A percentile compares a stretch with the other conserved stretches of the same genome.
phyloP scores from a whole-genome alignment of 2,888 invertebrate species.

The Gasteruption jaculator region DNA sequence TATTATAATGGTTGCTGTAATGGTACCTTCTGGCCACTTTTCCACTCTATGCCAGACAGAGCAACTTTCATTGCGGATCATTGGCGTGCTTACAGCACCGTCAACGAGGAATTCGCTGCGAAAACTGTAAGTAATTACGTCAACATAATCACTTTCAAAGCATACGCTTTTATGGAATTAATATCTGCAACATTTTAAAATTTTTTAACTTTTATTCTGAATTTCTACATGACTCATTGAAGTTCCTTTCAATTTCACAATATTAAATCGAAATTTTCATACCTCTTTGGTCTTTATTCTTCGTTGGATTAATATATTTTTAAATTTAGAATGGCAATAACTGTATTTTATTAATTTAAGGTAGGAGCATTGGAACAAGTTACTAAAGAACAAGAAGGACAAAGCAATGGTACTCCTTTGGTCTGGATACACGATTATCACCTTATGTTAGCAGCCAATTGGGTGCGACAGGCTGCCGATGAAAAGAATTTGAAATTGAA shows the following conservation, averaged over 20 bases:
- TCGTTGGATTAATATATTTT: no score
- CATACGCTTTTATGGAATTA: neutral
- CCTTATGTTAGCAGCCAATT: conserved; percentile 86
- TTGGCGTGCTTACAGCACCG: conserved; percentile 76
- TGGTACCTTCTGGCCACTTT: conserved; percentile 87
- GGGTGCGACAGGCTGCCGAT: conserved; percentile 80
- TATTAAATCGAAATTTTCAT: no score
- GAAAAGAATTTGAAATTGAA: conserved; percentile 73
- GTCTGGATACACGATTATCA: conserved; percentile 96
- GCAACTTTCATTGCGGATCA: conserved; percentile 78
- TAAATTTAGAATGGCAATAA: neutral
- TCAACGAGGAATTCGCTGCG: conserved; percentile 79
- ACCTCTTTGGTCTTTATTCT: no score
- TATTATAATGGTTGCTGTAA: conserved; percentile 93
- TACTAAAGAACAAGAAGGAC: conserved; percentile 38
- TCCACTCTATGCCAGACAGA: conserved; percentile 88
- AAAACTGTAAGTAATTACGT: conserved; percentile 60
- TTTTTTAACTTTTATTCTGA: neutral
- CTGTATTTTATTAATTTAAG: conserved; percentile 23
- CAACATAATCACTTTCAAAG: neutral
- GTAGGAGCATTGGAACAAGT: conserved; percentile 40
- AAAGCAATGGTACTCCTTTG: conserved; percentile 61
- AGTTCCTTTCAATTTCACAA: no score
- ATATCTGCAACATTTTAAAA: neutral
- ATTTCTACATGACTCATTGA: neutral